Evolutionary conservation across 2,888 invertebrate genomes (phyloP).

Genomic region (Lasioglossum oenotherae): DNA sequence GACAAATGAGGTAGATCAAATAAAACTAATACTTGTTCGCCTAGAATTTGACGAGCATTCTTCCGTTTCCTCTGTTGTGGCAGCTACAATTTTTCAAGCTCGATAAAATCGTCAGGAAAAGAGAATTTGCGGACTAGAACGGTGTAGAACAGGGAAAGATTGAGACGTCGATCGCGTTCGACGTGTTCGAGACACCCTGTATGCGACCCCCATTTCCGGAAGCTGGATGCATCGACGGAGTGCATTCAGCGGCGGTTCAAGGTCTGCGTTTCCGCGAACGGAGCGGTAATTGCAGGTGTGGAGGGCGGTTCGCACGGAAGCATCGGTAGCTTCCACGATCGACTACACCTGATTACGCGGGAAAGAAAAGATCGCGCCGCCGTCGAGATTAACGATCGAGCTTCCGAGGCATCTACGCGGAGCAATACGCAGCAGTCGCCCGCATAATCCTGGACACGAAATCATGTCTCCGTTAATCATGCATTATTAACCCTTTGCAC

Average conservation of each 20-base stretch:
- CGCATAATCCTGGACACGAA: neutral
- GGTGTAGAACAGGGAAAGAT: neutral
- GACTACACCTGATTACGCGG: conserved; percentile 24
- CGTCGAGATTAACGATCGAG: conserved; percentile 35
- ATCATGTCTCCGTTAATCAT: neutral
- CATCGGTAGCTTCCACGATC: conserved; percentile 21
- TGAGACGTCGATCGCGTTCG: neutral
- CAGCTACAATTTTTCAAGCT: too few species aligned
- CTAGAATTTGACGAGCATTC: too few species aligned
- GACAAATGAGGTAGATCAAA: too few species aligned
- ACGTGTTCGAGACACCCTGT: neutral
- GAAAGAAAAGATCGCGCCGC: conserved; percentile 10
- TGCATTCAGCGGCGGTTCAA: conserved; percentile 17
- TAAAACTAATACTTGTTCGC: too few species aligned
- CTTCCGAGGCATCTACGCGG: neutral
- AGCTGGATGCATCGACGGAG: conserved; percentile 2
- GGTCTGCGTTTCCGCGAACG: conserved; percentile 21
- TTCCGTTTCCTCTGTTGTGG: too few species aligned
- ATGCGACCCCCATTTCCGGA: conserved; percentile 7
- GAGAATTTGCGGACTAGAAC: too few species aligned
- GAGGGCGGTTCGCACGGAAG: conserved; percentile 15
- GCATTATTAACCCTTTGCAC: neutral
- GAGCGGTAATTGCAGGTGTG: conserved; percentile 7
- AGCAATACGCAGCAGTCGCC: conserved; percentile 19
- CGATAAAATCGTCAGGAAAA: too few species aligned